Percentiles rank a stretch among this genome's conserved stretches.
Evolutionary conservation across 2,797 vertebrate genomes (phyloP).

Genomic region (Squalus acanthias): DNA sequence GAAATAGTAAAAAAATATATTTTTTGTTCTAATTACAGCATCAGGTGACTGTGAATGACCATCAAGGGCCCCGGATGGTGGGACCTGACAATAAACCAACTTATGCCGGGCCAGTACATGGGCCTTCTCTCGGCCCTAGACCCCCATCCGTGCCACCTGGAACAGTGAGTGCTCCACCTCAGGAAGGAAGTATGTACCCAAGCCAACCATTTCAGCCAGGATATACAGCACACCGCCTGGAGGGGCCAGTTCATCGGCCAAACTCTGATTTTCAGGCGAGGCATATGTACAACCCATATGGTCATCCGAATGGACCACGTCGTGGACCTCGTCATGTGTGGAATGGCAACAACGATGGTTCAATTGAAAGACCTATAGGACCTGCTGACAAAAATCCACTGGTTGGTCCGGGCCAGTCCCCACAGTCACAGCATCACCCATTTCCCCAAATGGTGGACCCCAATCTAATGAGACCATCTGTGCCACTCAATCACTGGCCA

Average conservation of each 20-base stretch:
- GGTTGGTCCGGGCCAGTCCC: slow-evolving; percentile 53
- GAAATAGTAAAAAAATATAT: not conserved
- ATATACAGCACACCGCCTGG: slow-evolving; percentile 57
- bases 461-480: slow-evolving; percentile 64
- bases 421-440: slow-evolving; percentile 52
- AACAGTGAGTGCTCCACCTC: slow-evolving; percentile 57
- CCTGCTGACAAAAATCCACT: not conserved
- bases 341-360: slow-evolving; percentile 55
- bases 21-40: slow-evolving; percentile 55
- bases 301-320: slow-evolving; percentile 55
- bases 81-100: slow-evolving; percentile 59
- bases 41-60: slow-evolving; percentile 64
- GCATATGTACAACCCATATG: slow-evolving; percentile 60
- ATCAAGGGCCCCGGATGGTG: slow-evolving; percentile 63
- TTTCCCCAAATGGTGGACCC: slow-evolving; percentile 64
- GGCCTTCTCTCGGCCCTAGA: slow-evolving; percentile 68
- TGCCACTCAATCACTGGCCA: slow-evolving; percentile 72
- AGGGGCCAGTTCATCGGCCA: slow-evolving; percentile 56
- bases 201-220: slow-evolving; percentile 62
- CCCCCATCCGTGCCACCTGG: slow-evolving; percentile 70
- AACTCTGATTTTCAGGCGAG: slow-evolving; percentile 50
- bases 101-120: slow-evolving; percentile 68
- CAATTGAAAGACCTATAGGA: slow-evolving; percentile 42
- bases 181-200: slow-evolving; percentile 70
- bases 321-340: slow-evolving; percentile 49